These are phyloP conservation scores for Batillaria attramentaria DNA, from an alignment of 1,140 invertebrate genomes.

Conservation along the genomic window DNA sequence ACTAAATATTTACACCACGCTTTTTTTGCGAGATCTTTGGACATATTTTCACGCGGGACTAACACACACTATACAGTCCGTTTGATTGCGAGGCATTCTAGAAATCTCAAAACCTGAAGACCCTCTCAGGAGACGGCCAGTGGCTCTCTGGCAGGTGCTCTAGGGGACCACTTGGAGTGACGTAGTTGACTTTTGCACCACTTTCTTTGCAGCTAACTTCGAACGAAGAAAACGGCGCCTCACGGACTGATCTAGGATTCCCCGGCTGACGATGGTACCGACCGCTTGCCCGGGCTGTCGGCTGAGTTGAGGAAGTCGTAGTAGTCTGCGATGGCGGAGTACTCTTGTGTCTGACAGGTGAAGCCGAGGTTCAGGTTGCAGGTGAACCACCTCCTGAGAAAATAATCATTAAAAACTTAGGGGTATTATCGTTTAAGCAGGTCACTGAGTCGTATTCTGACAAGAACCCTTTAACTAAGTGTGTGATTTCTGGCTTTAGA, in stretches of 20 bases:
- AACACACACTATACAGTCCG: too few relatives aligned
- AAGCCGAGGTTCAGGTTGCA: constrained; percentile 57
- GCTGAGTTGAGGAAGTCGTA: constrained; percentile 54
- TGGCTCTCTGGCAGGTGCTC: too few relatives aligned
- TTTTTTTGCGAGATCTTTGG: too few relatives aligned
- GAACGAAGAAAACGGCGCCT: not conserved
- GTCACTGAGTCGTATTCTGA: not conserved
- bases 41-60: too few relatives aligned
- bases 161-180: too few relatives aligned
- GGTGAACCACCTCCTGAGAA: constrained; percentile 50
- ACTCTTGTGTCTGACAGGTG: constrained; percentile 58
- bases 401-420: not conserved
- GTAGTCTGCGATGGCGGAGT: constrained; percentile 54
- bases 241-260: not conserved
- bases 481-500: not conserved
- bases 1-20: too few relatives aligned
- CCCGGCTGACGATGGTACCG: not conserved
- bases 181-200: too few relatives aligned
- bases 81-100: too few relatives aligned
- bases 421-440: not conserved
- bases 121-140: too few relatives aligned
- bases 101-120: too few relatives aligned
- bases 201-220: too few relatives aligned
- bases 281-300: constrained; percentile 48
- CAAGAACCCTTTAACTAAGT: not conserved